A percentile compares a stretch with the other conserved stretches of the same genome.
These are phyloP conservation scores for Ligdia adustata DNA, from an alignment of 2,888 invertebrate species.

Conservation along the genomic window DNA sequence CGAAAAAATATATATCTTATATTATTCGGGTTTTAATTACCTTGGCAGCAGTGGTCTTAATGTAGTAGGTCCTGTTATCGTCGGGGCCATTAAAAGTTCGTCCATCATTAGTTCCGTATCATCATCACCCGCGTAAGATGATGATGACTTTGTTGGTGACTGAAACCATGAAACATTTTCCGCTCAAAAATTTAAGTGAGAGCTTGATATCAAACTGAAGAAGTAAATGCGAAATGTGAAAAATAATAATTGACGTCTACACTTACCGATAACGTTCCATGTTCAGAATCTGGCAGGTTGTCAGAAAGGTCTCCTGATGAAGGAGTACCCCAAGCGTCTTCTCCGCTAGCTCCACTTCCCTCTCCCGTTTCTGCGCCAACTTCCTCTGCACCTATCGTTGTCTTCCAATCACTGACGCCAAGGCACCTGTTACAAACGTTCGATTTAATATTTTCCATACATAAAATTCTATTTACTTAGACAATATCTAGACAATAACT, in stretches of 20 bases:
- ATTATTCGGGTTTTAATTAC: slow-evolving; percentile 56
- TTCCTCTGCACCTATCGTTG: slow-evolving; percentile 85
- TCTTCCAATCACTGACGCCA: slow-evolving; percentile 84
- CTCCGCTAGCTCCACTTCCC: slow-evolving; percentile 93
- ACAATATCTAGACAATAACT: too few species aligned
- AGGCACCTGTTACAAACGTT: slow-evolving; percentile 64
- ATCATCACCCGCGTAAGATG: slow-evolving; percentile 88
- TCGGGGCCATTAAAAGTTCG: slow-evolving; percentile 90
- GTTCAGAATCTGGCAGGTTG: slow-evolving; percentile 88
- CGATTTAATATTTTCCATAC: too few species aligned
- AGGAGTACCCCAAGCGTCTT: slow-evolving; percentile 95
- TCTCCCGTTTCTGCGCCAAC: slow-evolving; percentile 86
- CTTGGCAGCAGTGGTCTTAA: slow-evolving; percentile 88
- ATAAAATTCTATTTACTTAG: too few species aligned
- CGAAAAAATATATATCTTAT: not conserved
- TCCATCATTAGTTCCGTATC: slow-evolving; percentile 93
- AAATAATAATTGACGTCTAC: not conserved
- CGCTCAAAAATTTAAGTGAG: slow-evolving; percentile 48
- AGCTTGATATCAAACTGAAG: not conserved
- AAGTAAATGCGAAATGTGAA: too few species aligned
- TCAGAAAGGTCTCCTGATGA: slow-evolving; percentile 93
- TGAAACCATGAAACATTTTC: slow-evolving; percentile 59
- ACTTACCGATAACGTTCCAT: slow-evolving; percentile 86
- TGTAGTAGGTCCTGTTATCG: slow-evolving; percentile 88
- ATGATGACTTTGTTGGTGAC: slow-evolving; percentile 87